Evolutionary conservation across 2,113 vertebrate genomes (phyloP), one percentile per base, ranked within the genome.

Genomic region (Lagopus muta): DNA sequence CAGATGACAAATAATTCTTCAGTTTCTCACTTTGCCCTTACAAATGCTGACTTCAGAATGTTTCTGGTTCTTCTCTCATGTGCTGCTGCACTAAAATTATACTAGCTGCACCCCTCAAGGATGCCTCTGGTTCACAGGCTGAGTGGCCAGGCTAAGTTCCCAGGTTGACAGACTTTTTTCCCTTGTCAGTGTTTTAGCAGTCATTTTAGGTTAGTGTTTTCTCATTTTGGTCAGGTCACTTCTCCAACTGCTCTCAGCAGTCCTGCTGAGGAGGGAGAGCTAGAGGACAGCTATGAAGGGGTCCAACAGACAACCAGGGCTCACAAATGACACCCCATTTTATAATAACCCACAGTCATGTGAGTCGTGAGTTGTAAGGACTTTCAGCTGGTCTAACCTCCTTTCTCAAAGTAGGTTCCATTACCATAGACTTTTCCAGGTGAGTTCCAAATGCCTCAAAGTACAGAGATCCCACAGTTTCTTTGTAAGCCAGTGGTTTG

Each of bases 291-390:
- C 12, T 30, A 12, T 2, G 4, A 58, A 18, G 3, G 10, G 4
- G 2, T 50, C 12, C 24, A 6, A 10, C 18, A 65, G 20, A 12
- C 4, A 5, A 19, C 3, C 22, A 54, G 73, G 20, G 77, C 34
- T 38, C 28, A 38, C 20, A 65, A 0, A 12, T 3, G 0, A 58
- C 0, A 82, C 17, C 5, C 42, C 38, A 10, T 30, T 79, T 61
- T 42, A n/a, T 5, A 24, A 30, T 32, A 85, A 82, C 5, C 4
- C 24, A 28, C 8, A 52, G 19, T 2, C 47, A 43, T 43, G 42
- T 43, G 20, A 90, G 66, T 54, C 64, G 2, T 22, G 38, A 27
- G 6, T 42, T 52, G 16, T 28, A 64, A 66, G 24, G 17, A 60
- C 25, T 10, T 78, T 67, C 38, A 67, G 2, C 60, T 61, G 34